A percentile compares a stretch with the other conserved stretches of the same genome.
These are phyloP conservation scores for Drosophila ogumai DNA, from an alignment of 1,140 invertebrate genomes.

Conservation along the genomic window DNA sequence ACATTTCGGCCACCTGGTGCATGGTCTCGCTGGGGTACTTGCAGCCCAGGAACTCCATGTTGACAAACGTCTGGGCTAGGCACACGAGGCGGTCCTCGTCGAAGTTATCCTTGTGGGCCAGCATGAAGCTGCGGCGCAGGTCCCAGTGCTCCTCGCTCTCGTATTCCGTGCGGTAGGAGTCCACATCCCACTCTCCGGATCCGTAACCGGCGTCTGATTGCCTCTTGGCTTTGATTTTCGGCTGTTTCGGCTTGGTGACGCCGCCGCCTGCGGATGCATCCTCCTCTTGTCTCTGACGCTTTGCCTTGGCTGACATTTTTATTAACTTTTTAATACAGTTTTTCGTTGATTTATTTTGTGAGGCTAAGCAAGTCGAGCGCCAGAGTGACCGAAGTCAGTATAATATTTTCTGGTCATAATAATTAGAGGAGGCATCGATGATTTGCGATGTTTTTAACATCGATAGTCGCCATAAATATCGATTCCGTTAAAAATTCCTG, in stretches of 20 bases:
- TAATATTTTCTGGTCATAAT: no score
- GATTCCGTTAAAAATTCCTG: no score
- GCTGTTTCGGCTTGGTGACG: conserved; percentile 13
- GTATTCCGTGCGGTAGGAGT: conserved; percentile 88
- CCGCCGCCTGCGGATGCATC: neutral
- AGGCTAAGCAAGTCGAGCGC: neutral
- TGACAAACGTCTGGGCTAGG: conserved; percentile 92
- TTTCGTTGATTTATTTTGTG: neutral
- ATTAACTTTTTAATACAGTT: neutral
- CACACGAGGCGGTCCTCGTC: conserved; percentile 91
- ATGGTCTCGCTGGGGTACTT: conserved; percentile 93
- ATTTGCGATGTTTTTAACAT: no score
- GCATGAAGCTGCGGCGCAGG: conserved; percentile 90
- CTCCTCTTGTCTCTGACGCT: conserved; percentile 16
- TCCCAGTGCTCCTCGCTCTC: conserved; percentile 94
- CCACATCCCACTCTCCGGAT: conserved; percentile 87
- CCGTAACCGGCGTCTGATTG: conserved; percentile 9
- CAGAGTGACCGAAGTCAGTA: no score
- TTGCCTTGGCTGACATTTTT: conserved; percentile 52
- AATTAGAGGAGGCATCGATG: neutral
- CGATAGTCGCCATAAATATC: no score
- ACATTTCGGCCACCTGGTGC: conserved; percentile 90
- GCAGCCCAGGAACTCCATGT: conserved; percentile 93
- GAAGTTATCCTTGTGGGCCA: conserved; percentile 89
- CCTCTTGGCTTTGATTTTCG: conserved; percentile 30